Evolutionary conservation across 1,140 invertebrate genomes (phyloP).

Genomic region (Meloidogyne hapla): DNA sequence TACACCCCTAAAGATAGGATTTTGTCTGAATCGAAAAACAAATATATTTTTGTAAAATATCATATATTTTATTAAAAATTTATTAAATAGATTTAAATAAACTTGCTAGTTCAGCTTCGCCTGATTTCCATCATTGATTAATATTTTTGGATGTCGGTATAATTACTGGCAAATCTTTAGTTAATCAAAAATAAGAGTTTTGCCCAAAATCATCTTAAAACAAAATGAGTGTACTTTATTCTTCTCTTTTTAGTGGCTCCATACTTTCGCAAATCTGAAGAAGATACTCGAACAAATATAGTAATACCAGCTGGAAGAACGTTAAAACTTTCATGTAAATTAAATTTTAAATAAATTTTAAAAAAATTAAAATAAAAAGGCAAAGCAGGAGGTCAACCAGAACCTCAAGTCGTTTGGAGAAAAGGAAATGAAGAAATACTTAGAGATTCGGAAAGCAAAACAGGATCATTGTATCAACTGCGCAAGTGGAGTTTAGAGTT

Average conservation of each 20-base stretch:
- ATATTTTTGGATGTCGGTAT: too few species aligned
- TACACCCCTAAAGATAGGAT: too few species aligned
- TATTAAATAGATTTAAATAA: too few species aligned
- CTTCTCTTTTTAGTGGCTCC: conserved; percentile 54
- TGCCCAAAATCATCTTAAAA: conserved; percentile 8
- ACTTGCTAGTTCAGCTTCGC: too few species aligned
- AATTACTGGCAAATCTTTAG: too few species aligned
- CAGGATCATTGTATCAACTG: conserved; percentile 51
- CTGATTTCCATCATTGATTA: too few species aligned
- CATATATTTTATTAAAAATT: too few species aligned
- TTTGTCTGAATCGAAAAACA: too few species aligned
- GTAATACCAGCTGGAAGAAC: conserved; percentile 57
- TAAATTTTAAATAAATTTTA: neutral
- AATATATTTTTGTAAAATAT: too few species aligned
- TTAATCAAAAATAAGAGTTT: too few species aligned
- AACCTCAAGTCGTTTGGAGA: conserved; percentile 57
- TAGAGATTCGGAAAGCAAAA: conserved; percentile 41
- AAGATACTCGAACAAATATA: conserved; percentile 40
- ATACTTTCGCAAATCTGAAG: conserved; percentile 49
- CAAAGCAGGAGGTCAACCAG: conserved; percentile 54
- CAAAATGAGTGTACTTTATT: too few species aligned
- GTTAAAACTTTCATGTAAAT: conserved; percentile 45
- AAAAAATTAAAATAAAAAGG: neutral
- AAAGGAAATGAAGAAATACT: conserved; percentile 50
- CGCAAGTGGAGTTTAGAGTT: conserved; percentile 58